A percentile compares a stretch with the other conserved stretches of the same genome.
These are phyloP conservation scores for Acronicta aceris DNA, from an alignment of 2,888 invertebrate genomes.

Conservation along the genomic window DNA sequence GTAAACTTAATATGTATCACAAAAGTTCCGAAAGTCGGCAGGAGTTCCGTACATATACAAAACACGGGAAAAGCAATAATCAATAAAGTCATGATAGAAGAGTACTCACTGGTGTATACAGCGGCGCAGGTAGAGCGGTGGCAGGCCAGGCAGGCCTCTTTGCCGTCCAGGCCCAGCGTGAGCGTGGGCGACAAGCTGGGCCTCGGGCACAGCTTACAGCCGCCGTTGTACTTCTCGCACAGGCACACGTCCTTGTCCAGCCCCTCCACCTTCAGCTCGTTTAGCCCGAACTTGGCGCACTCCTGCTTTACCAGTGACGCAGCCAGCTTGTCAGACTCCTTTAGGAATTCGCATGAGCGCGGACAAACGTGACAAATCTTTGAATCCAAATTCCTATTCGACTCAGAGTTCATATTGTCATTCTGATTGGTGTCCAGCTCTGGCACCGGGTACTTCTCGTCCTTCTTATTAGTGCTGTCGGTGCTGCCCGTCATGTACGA, in stretches of 20 bases:
- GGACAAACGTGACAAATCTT: conserved; percentile 74
- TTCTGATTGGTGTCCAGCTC: conserved; percentile 75
- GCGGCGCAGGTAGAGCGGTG: conserved; percentile 70
- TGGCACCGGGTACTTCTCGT: conserved; percentile 60
- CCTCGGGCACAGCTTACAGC: conserved; percentile 83
- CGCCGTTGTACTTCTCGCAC: conserved; percentile 84
- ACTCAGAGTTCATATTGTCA: conserved; percentile 69
- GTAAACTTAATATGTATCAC: too few species aligned
- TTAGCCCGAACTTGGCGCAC: conserved; percentile 77
- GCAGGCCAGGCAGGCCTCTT: conserved; percentile 73
- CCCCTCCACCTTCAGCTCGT: conserved; percentile 81
- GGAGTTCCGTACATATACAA: not conserved
- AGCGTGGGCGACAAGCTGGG: conserved; percentile 70
- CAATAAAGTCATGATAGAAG: not conserved
- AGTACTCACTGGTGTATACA: conserved; percentile 76
- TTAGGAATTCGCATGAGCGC: conserved; percentile 73
- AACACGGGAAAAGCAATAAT: not conserved
- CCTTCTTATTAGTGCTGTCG: conserved; percentile 63
- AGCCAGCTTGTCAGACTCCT: conserved; percentile 71
- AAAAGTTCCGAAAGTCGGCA: not conserved
- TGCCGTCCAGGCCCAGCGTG: conserved; percentile 68
- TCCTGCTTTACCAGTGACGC: conserved; percentile 75
- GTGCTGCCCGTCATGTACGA: conserved; percentile 80
- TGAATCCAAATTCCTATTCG: conserved; percentile 72
- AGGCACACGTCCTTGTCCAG: conserved; percentile 78